Percentiles rank a stretch among this genome's conserved stretches.
Conservation (phyloP, 2,888 invertebrate species). For the Tenthredo notha region DNA sequence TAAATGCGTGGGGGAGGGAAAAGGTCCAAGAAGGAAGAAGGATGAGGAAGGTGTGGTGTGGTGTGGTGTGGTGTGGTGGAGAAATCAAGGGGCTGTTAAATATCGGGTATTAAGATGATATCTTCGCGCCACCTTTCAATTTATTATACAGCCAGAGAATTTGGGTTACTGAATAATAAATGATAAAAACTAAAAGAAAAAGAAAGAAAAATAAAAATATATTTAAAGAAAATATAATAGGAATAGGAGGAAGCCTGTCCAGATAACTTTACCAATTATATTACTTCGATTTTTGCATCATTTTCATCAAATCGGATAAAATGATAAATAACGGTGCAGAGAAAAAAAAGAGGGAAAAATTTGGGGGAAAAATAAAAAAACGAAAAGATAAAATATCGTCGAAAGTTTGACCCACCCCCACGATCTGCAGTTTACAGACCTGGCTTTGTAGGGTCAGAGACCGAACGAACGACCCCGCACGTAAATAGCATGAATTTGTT, state of each 20-base stretch:
- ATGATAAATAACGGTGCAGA: background rate
- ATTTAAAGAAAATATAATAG: too few species aligned
- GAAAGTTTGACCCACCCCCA: background rate
- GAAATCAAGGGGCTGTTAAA: background rate
- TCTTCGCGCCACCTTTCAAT: background rate
- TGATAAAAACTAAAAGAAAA: too few species aligned
- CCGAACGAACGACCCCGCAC: background rate
- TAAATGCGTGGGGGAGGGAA: background rate
- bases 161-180: too few species aligned
- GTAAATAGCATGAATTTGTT: conserved; percentile 11
- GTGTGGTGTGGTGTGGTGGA: background rate
- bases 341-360: background rate
- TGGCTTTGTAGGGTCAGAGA: conserved; percentile 1
- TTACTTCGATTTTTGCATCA: too few species aligned
- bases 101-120: conserved; percentile 3
- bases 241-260: too few species aligned
- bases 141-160: background rate
- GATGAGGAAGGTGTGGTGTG: background rate
- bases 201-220: too few species aligned
- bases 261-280: too few species aligned
- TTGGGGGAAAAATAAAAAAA: background rate
- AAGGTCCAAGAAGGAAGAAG: background rate
- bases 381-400: background rate
- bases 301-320: background rate
- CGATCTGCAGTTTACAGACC: background rate